A percentile compares a stretch with the other conserved stretches of the same genome.
Evolutionary conservation across 2,113 vertebrate genomes (phyloP).

Genomic region (Callorhinus ursinus): DNA sequence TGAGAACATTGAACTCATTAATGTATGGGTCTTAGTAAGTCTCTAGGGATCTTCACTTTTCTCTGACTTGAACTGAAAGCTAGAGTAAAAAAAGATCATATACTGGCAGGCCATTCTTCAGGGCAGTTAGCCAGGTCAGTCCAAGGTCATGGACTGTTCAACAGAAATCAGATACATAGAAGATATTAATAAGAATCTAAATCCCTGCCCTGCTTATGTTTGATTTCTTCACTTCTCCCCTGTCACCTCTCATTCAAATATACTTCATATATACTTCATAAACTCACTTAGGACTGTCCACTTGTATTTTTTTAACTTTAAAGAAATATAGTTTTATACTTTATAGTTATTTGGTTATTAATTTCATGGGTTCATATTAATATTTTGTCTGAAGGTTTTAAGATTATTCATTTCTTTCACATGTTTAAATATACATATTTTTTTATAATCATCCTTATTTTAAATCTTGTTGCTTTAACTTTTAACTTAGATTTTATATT

Average conservation of each 20-base stretch:
- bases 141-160: not conserved
- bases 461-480: not conserved
- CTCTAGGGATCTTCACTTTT: not conserved
- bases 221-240: not conserved
- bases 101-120: not conserved
- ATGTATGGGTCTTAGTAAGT: not conserved
- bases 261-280: not conserved
- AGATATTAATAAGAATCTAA: not conserved
- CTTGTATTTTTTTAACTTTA: not conserved
- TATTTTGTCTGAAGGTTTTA: not conserved
- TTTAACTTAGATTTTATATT: not conserved
- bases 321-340: not conserved
- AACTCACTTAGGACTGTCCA: not conserved
- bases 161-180: not conserved
- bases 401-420: not conserved
- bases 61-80: not conserved
- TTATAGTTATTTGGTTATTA: not conserved
- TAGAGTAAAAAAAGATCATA: not conserved
- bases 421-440: not conserved
- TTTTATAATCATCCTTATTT: not conserved
- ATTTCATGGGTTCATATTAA: not conserved
- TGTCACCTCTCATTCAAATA: not conserved
- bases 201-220: not conserved
- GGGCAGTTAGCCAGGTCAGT: not conserved
- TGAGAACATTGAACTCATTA: not conserved